Conservation (phyloP, 2,888 invertebrate genomes). For the Frankliniella fusca region DNA sequence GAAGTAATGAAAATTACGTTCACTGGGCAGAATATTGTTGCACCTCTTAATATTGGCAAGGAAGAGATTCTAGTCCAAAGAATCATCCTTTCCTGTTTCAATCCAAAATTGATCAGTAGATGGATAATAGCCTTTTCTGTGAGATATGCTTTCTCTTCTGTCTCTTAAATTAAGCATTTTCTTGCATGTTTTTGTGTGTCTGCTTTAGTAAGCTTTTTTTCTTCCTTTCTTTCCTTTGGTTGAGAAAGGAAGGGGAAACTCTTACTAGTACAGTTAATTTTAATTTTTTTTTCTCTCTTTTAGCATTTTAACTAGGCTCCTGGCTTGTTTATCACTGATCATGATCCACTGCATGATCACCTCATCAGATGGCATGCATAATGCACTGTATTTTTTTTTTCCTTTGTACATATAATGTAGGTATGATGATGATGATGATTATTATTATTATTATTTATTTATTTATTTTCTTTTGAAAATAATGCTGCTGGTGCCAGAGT, state of each 20-base stretch:
- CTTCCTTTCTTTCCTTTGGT: neutral
- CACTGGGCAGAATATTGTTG: too few species aligned
- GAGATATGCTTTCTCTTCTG: neutral
- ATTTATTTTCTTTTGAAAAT: neutral
- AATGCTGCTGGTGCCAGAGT: neutral
- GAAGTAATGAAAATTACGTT: too few species aligned
- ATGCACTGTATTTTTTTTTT: conserved; percentile 24
- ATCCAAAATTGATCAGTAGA: too few species aligned
- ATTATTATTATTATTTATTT: neutral
- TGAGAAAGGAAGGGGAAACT: neutral
- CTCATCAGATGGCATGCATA: conserved; percentile 18
- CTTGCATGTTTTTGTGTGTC: neutral
- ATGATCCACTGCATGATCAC: conserved; percentile 19
- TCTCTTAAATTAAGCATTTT: neutral
- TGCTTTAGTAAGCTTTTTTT: neutral
- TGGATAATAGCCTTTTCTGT: too few species aligned
- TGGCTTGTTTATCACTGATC: conserved; percentile 20
- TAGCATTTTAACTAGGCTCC: conserved; percentile 22
- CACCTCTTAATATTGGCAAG: too few species aligned
- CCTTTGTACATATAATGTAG: too few species aligned
- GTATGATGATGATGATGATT: too few species aligned
- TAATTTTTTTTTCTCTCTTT: conserved; percentile 11
- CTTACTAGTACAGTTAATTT: neutral
- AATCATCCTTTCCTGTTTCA: too few species aligned
- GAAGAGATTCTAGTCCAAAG: too few species aligned